These are phyloP conservation scores for Australoheros scitulus DNA, from an alignment of 2,113 vertebrate genomes.

Conservation along the genomic window DNA sequence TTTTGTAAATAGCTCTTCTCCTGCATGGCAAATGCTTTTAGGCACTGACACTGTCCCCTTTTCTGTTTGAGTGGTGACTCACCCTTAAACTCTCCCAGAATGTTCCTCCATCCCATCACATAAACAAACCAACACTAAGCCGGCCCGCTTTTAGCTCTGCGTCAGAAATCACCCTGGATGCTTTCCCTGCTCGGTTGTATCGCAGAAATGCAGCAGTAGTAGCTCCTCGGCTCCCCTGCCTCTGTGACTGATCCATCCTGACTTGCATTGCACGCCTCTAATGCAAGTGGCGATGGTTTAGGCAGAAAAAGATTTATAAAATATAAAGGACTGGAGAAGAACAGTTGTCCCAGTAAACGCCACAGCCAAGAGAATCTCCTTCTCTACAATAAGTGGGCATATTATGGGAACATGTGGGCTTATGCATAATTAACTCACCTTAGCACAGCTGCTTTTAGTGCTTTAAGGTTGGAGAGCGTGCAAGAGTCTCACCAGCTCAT, in stretches of 20 bases:
- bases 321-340: constrained; percentile 75
- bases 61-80: constrained; percentile 60
- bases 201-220: constrained; percentile 9
- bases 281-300: constrained; percentile 56
- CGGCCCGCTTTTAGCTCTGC: constrained; percentile 63
- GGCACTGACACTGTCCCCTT: constrained; percentile 32
- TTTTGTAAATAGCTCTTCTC: constrained; percentile 41
- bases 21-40: constrained; percentile 44
- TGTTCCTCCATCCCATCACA: constrained; percentile 49
- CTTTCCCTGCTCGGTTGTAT: constrained; percentile 30
- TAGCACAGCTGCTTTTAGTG: constrained; percentile 73
- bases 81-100: constrained; percentile 60
- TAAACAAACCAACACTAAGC: constrained; percentile 64
- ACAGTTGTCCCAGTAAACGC: constrained; percentile 73
- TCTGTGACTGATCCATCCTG: constrained; percentile 72
- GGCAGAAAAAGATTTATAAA: constrained; percentile 74
- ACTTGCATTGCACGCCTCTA: constrained; percentile 58
- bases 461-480: constrained; percentile 57
- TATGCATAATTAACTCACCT: constrained; percentile 77
- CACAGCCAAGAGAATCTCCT: constrained; percentile 60
- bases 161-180: constrained; percentile 51
- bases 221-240: constrained; percentile 9
- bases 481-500: constrained; percentile 48
- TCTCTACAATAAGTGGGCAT: constrained; percentile 72
- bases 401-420: constrained; percentile 80